These are phyloP conservation scores for Lophotriccus pileatus DNA, from an alignment of 2,797 vertebrate species.

Conservation along the genomic window DNA sequence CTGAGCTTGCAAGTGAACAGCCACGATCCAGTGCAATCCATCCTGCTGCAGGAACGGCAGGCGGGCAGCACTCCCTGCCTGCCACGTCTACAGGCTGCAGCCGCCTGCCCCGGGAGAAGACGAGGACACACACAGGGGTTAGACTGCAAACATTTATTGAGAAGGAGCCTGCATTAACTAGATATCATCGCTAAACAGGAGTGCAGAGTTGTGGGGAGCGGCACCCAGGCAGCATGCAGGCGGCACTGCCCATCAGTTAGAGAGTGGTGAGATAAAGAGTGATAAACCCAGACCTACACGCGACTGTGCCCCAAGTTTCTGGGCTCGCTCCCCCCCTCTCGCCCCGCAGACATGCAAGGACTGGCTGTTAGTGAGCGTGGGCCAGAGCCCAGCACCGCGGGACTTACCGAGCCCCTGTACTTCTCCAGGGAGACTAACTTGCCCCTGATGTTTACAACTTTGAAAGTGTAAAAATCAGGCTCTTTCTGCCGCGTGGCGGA, in stretches of 20 bases:
- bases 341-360: slow-evolving; percentile 29
- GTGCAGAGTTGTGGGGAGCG: not conserved
- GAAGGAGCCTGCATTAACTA: not conserved
- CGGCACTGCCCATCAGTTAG: not conserved
- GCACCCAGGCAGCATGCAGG: not conserved
- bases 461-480: slow-evolving; percentile 90
- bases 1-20: not conserved
- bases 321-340: not conserved
- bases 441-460: slow-evolving; percentile 93
- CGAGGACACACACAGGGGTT: not conserved
- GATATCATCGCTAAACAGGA: too few relatives aligned
- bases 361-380: not conserved
- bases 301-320: not conserved
- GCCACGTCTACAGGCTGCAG: slow-evolving; percentile 63
- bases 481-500: slow-evolving; percentile 76
- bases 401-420: slow-evolving; percentile 96
- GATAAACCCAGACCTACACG: not conserved
- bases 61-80: not conserved
- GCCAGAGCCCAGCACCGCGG: not conserved
- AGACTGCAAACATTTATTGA: not conserved
- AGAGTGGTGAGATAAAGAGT: not conserved
- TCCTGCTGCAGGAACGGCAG: not conserved
- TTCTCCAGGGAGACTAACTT: slow-evolving; percentile 94
- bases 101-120: not conserved
- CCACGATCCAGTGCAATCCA: not conserved